Evolutionary conservation across 2,113 vertebrate species (phyloP).

Genomic region (Sminthopsis crassicaudata): DNA sequence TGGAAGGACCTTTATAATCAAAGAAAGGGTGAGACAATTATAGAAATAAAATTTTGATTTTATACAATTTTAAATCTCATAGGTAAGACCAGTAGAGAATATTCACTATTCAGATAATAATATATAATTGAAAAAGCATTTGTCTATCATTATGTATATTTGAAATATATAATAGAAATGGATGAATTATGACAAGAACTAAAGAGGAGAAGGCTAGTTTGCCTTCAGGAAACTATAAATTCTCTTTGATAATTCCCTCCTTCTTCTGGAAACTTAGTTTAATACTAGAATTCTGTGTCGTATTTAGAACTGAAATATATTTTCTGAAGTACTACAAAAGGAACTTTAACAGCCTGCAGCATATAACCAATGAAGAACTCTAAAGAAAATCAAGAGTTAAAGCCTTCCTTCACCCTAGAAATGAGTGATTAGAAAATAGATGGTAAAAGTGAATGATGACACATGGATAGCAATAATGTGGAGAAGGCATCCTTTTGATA

Average conservation of each 20-base stretch:
- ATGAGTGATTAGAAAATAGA: background rate
- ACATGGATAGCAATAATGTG: background rate
- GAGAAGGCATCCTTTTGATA: background rate
- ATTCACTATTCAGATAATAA: background rate
- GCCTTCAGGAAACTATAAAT: background rate
- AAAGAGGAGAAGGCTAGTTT: background rate
- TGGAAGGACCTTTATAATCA: background rate
- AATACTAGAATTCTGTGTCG: background rate
- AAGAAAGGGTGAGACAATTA: background rate
- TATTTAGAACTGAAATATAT: background rate
- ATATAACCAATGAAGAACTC: background rate
- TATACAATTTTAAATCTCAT: background rate
- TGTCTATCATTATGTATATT: background rate
- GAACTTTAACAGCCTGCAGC: background rate
- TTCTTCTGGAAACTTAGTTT: background rate
- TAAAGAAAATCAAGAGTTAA: background rate
- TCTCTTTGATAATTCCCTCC: background rate
- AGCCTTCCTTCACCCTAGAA: background rate
- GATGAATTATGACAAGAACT: background rate
- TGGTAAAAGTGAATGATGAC: background rate
- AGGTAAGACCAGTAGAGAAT: background rate
- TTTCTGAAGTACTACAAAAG: background rate
- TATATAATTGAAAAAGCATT: background rate
- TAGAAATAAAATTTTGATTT: background rate
- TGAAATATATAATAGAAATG: background rate